phyloP scores from a whole-genome alignment of 1,140 invertebrate genomes.

The Papilio polyxenes region DNA sequence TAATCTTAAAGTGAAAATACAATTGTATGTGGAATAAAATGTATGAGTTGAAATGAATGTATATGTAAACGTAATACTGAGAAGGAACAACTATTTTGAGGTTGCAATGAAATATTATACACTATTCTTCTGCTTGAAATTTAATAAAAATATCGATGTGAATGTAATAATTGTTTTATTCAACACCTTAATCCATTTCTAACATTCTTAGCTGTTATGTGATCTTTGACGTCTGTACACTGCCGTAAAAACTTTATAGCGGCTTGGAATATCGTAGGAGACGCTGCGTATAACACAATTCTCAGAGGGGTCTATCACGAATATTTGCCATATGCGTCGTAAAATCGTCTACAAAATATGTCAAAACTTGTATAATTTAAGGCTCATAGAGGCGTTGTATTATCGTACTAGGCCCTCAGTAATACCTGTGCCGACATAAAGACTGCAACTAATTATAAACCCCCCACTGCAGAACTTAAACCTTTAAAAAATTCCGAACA shows the following conservation, averaged over 20 bases:
- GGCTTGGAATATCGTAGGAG: too few relatives aligned
- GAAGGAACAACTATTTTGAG: conserved; percentile 41
- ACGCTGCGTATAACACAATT: too few relatives aligned
- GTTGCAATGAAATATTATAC: conserved; percentile 50
- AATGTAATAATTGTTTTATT: conserved; percentile 42
- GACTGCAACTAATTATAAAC: too few relatives aligned
- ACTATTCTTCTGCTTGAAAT: conserved; percentile 40
- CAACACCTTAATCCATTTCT: not conserved
- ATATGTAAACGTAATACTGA: conserved; percentile 33
- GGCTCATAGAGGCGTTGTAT: too few relatives aligned
- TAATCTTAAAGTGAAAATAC: conserved; percentile 31
- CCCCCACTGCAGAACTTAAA: not conserved
- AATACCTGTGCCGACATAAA: too few relatives aligned
- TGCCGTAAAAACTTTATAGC: not conserved
- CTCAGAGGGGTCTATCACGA: too few relatives aligned
- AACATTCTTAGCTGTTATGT: not conserved
- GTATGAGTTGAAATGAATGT: conserved; percentile 3
- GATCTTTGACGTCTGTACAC: not conserved
- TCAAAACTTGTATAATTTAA: too few relatives aligned
- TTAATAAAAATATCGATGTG: conserved; percentile 39
- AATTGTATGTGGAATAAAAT: not conserved
- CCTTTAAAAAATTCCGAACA: not conserved
- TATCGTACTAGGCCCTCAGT: too few relatives aligned
- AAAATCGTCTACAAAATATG: too few relatives aligned
- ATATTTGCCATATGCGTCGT: too few relatives aligned